phyloP scores from a whole-genome alignment of 2,797 vertebrate genomes.

The Catamblyrhynchus diadema region DNA sequence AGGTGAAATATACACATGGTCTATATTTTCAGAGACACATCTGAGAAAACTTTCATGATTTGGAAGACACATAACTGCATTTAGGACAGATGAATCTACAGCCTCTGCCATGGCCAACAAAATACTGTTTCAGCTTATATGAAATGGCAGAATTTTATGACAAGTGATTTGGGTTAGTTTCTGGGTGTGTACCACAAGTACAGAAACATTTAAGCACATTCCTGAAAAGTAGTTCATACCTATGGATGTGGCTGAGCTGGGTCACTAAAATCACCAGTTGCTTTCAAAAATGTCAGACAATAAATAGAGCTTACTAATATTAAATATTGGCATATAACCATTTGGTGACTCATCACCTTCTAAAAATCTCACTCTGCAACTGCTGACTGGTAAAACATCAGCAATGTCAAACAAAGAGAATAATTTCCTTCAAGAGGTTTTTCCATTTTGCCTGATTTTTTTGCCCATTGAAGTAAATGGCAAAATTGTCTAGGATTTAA shows the following conservation, averaged over 20 bases:
- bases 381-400: not conserved
- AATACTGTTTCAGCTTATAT: not conserved
- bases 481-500: slow-evolving; percentile 27
- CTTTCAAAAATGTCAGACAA: not conserved
- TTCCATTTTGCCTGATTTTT: not conserved
- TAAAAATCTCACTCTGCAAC: not conserved
- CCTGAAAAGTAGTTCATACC: not conserved
- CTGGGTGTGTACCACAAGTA: not conserved
- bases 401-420: not conserved
- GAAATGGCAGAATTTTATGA: not conserved
- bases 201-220: not conserved
- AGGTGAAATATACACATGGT: rapidly evolving
- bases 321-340: not conserved
- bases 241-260: not conserved
- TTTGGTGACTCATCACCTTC: not conserved
- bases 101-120: not conserved
- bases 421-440: not conserved
- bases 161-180: not conserved
- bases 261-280: not conserved
- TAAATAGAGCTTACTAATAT: not conserved
- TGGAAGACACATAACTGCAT: not conserved
- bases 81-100: not conserved
- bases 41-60: not conserved
- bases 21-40: not conserved
- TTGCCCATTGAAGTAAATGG: not conserved